phyloP scores from a whole-genome alignment of 1,140 invertebrate genomes.

The Conus ventricosus region DNA sequence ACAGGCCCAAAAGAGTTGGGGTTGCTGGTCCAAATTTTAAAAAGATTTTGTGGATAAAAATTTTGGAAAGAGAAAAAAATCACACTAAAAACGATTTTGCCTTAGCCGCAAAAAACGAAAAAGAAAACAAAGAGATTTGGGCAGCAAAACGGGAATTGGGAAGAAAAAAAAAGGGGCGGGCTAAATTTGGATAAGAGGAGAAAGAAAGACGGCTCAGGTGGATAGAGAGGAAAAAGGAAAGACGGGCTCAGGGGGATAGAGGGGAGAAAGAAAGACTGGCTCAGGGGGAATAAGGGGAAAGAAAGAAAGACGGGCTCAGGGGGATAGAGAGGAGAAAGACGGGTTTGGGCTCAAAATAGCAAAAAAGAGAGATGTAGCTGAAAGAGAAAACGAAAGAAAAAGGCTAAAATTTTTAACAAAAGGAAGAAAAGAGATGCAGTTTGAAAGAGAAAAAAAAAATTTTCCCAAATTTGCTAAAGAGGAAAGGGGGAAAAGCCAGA shows the following conservation, averaged over 20 bases:
- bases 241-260: no score
- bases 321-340: neutral
- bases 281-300: neutral
- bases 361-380: no score
- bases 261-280: neutral
- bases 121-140: neutral
- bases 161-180: neutral
- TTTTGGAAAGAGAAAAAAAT: no score
- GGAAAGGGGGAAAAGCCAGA: no score
- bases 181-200: neutral
- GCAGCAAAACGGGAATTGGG: neutral
- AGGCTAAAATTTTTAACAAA: neutral
- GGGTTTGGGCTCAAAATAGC: no score
- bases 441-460: neutral
- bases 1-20: no score
- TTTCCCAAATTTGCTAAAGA: no score
- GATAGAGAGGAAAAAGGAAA: no score
- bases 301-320: neutral
- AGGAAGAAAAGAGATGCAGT: neutral
- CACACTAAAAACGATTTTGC: no score
- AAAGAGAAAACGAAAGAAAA: neutral
- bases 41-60: no score
- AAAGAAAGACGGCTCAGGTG: neutral
- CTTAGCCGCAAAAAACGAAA: no score
- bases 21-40: no score